Percentiles rank a stretch among this genome's conserved stretches.
phyloP scores from a whole-genome alignment of 2,113 vertebrate genomes.

The Motacilla tschutschensis region DNA sequence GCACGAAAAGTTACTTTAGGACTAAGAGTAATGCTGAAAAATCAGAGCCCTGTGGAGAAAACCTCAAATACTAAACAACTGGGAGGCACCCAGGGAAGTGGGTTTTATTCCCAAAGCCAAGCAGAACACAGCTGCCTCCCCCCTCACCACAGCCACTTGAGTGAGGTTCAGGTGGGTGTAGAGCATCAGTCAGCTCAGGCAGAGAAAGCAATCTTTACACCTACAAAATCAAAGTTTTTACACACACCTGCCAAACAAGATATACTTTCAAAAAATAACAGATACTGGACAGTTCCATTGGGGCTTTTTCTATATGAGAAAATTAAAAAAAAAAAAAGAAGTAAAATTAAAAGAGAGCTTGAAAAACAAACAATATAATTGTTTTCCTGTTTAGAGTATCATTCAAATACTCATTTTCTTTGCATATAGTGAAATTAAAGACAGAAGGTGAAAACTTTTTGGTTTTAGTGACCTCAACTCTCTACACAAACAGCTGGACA shows the following conservation, averaged over 20 bases:
- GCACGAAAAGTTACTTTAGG: constrained; percentile 37
- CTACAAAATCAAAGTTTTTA: neutral
- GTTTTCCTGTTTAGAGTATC: neutral
- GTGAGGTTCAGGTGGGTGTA: neutral
- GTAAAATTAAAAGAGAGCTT: neutral
- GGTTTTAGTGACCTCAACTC: neutral
- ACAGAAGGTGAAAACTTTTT: neutral
- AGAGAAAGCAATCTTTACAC: neutral
- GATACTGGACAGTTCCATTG: neutral
- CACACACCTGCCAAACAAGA: neutral
- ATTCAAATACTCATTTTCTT: neutral
- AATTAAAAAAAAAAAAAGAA: neutral
- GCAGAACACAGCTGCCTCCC: neutral
- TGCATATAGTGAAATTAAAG: neutral
- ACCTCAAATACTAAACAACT: neutral
- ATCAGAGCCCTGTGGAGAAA: neutral
- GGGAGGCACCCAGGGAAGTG: neutral
- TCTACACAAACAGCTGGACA: neutral
- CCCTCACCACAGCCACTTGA: neutral
- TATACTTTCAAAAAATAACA: neutral
- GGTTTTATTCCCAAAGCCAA: neutral
- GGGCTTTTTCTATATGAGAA: neutral
- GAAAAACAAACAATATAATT: neutral
- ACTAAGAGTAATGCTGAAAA: constrained; percentile 1
- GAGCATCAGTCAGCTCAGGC: neutral